Evolutionary conservation across 2,888 invertebrate species (phyloP), one percentile per base, ranked within the genome.

Genomic region (Octonoba sinensis): DNA sequence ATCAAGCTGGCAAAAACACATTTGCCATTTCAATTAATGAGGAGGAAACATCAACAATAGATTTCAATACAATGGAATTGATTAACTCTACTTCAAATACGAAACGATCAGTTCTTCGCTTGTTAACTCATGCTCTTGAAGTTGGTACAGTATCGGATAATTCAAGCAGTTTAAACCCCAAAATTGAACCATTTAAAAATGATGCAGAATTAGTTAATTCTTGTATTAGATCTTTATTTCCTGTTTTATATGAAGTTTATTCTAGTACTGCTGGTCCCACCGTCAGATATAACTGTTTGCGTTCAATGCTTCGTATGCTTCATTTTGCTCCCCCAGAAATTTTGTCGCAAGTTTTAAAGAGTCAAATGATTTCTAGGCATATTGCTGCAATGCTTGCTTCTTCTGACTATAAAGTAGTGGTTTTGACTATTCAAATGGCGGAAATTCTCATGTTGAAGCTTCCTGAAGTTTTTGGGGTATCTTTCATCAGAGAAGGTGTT

Each of bases 361-460:
- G 92, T 87, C 93, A 93, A 88, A 92, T 95, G 85, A 95, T 97
- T 75, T 96, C 96, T 15, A 85, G 97, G 86, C 97, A 99, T 89
- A 95, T 99, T 87, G 98, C 98, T 44, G 96, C 97, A 81, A 99
- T 99, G 97, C 93, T 99, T 92, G 97, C 97, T 0, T 97, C 97
- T 3, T 95, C 94, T 44, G 99, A 99, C 90, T 91, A 99, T 84
- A 93, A 97, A 87, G 97, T 99, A 87, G 96, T 98, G 57, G 97
- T 99, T 65, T 96, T 97, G 70, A 97, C 98, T 57, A 90, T 99
- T 70, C 99, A 99, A 90, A 94, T 99, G 92, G 96, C 97, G 3
- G 96, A 97, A 89, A 95, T 99, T 86, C 90, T 99, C 83, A 97
- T 99, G 95, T 94, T 95, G 89, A 97, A 99, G 87, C 90, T 99